Evolutionary conservation across 2,888 invertebrate species (phyloP).

Genomic region (Scrobipalpa costella): DNA sequence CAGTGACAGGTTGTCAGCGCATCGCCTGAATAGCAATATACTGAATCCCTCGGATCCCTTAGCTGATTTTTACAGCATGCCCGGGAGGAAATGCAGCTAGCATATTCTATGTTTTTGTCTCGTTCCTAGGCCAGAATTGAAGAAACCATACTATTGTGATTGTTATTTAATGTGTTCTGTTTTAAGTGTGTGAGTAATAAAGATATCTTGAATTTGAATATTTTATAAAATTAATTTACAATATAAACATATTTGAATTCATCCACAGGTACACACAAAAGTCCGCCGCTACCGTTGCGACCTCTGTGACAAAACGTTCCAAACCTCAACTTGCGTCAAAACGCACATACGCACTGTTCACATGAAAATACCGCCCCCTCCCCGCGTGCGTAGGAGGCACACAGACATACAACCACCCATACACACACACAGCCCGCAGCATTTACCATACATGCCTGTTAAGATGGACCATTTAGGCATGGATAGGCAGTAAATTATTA

Average conservation of each 20-base stretch:
- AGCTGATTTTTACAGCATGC: no score
- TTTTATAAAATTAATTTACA: not conserved
- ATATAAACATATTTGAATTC: not conserved
- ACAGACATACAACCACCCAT: constrained; percentile 1
- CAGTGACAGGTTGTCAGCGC: no score
- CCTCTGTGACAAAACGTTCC: constrained; percentile 35
- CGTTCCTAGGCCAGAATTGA: no score
- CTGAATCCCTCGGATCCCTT: no score
- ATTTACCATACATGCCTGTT: not conserved
- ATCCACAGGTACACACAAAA: constrained; percentile 34
- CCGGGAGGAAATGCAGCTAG: no score
- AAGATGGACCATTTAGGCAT: not conserved
- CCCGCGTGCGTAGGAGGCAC: constrained; percentile 16
- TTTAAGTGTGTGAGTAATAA: not conserved
- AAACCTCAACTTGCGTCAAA: constrained; percentile 33
- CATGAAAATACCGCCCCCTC: constrained; percentile 32
- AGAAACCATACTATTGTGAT: no score
- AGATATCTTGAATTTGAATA: not conserved
- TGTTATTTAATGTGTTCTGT: no score
- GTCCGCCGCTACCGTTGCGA: constrained; percentile 35
- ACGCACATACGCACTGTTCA: constrained; percentile 36
- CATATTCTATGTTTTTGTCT: no score
- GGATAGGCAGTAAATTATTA: not conserved
- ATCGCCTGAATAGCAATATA: no score
- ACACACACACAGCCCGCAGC: not conserved